These are phyloP conservation scores for Bombus waltoni DNA, from an alignment of 1,140 invertebrate genomes.

Conservation along the genomic window DNA sequence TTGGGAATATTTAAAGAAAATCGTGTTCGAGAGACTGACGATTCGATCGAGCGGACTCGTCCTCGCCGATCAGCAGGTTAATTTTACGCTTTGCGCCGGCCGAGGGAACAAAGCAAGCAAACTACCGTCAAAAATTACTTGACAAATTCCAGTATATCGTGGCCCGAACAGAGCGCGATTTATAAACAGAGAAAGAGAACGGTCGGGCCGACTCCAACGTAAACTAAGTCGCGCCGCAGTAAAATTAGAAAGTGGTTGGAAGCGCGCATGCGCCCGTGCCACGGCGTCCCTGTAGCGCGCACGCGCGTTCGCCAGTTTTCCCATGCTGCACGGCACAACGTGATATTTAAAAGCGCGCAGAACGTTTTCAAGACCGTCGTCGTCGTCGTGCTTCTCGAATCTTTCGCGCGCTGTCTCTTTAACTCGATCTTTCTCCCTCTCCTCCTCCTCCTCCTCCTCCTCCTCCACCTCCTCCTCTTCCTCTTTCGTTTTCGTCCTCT, in stretches of 20 bases:
- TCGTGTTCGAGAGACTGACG: too few relatives aligned
- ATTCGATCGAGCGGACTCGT: not conserved
- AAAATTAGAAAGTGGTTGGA: slow-evolving; percentile 64
- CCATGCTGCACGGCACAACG: not conserved
- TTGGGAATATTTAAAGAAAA: not conserved
- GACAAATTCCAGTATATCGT: slow-evolving; percentile 46
- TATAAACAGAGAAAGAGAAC: slow-evolving; percentile 55
- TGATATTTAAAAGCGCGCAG: slow-evolving; percentile 61
- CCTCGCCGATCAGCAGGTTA: not conserved
- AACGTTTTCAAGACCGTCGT: slow-evolving; percentile 40
- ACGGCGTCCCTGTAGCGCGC: not conserved
- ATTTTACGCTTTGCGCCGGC: not conserved
- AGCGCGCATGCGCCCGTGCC: slow-evolving; percentile 43
- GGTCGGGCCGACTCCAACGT: slow-evolving; percentile 21
- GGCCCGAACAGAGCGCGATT: not conserved
- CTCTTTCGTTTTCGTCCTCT: not conserved
- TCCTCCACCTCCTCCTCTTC: not conserved
- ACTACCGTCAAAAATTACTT: not conserved
- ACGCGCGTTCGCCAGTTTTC: slow-evolving; percentile 22
- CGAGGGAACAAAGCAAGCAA: not conserved
- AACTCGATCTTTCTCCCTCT: slow-evolving; percentile 63
- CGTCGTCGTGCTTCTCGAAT: slow-evolving; percentile 43
- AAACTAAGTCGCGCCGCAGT: slow-evolving; percentile 48
- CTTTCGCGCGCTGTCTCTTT: slow-evolving; percentile 64
- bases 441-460: not conserved